These are phyloP conservation scores for Minunthozetes semirufus DNA, from an alignment of 2,888 invertebrate genomes.

Conservation along the genomic window DNA sequence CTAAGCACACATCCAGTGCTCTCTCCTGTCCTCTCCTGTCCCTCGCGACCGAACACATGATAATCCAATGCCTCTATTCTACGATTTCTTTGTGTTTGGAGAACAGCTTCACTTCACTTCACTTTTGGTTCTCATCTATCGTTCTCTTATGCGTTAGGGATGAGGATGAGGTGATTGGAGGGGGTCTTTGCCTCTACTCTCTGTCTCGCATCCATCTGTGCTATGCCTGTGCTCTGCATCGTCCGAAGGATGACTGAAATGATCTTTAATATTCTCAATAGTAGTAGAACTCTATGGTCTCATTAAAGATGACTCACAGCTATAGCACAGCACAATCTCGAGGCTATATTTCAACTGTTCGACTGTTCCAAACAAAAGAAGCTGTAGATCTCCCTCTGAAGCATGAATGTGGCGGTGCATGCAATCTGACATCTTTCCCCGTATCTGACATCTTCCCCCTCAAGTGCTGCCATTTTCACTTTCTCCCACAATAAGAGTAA, in stretches of 20 bases:
- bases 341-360: constrained; percentile 28
- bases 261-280: constrained; percentile 26
- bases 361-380: constrained; percentile 17
- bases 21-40: not conserved
- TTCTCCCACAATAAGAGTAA: constrained; percentile 24
- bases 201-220: constrained; percentile 26
- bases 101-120: constrained; percentile 20
- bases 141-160: not conserved
- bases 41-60: constrained; percentile 28
- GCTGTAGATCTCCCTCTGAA: constrained; percentile 18
- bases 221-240: constrained; percentile 18
- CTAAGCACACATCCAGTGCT: not conserved
- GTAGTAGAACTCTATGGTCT: constrained; percentile 11
- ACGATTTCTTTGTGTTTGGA: constrained; percentile 27
- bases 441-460: constrained; percentile 28
- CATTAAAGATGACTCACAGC: constrained; percentile 32
- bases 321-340: constrained; percentile 15
- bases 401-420: constrained; percentile 9
- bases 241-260: constrained; percentile 29
- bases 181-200: constrained; percentile 1
- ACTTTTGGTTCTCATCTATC: constrained; percentile 13
- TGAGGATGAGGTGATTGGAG: constrained; percentile 28
- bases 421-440: constrained; percentile 32
- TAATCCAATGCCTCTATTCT: constrained; percentile 31
- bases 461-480: constrained; percentile 17